These are phyloP conservation scores for Drosophila quadrilineata DNA, from an alignment of 1,140 invertebrate genomes.

Conservation along the genomic window DNA sequence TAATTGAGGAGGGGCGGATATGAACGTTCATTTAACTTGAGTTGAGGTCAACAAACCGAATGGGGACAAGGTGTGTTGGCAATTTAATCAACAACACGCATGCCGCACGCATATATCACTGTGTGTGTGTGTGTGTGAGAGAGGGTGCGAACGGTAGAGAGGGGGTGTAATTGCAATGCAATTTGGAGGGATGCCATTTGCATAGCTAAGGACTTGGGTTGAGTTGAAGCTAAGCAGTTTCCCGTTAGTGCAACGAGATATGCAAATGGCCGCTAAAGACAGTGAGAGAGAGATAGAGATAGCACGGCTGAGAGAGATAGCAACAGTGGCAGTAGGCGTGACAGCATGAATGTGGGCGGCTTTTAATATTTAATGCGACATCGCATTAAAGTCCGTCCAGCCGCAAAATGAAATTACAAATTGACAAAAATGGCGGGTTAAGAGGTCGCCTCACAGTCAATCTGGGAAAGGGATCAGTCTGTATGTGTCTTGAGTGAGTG, in stretches of 20 bases:
- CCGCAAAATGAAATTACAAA: constrained; percentile 36
- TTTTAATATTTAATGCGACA: constrained; percentile 39
- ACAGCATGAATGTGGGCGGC: too few species aligned
- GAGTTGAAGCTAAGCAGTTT: constrained; percentile 24
- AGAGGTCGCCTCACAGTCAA: too few species aligned
- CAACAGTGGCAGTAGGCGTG: neutral
- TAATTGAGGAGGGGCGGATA: constrained; percentile 34
- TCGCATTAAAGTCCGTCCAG: constrained; percentile 26
- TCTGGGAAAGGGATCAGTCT: neutral
- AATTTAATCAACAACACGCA: too few species aligned
- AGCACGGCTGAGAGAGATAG: neutral
- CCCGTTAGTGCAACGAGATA: constrained; percentile 40
- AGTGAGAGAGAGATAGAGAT: neutral
- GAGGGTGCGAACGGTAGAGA: too few species aligned
- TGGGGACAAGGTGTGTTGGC: constrained; percentile 16
- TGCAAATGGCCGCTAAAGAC: constrained; percentile 40
- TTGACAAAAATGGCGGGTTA: constrained; percentile 3
- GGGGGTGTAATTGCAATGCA: constrained; percentile 48
- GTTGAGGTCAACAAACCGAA: constrained; percentile 45
- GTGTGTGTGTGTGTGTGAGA: constrained; percentile 9
- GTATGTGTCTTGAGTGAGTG: too few species aligned
- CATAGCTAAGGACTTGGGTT: constrained; percentile 47
- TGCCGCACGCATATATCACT: constrained; percentile 2
- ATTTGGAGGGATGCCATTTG: constrained; percentile 55
- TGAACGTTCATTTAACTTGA: constrained; percentile 34